Base-by-base conservation (phyloP, 1,140 invertebrate genomes). In the Diorhabda elongata region DNA sequence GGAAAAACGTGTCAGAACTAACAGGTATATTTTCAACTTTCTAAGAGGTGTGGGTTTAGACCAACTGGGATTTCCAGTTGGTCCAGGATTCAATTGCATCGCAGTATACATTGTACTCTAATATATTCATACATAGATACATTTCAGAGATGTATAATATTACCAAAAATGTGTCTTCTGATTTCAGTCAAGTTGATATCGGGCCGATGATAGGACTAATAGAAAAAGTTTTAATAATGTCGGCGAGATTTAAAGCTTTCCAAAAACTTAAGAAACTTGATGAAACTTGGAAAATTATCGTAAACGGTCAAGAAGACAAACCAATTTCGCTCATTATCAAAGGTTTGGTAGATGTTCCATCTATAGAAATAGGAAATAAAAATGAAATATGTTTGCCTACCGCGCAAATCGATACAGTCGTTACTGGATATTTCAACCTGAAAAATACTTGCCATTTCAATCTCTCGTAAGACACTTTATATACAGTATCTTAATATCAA, bases 201-300 rank as follows among this genome's bases (percentile, higher is more conserved):
- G 75, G 75, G 66, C 76, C 76, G 41, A 73, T 73, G 73, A 66
- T 71, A 47, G 74, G 74, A 42, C 62, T 71, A 5, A 69, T 78
- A 11, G 9, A 58, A 47, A 63, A 63, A 8, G 71, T 59, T 42
- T 68, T 71, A 59, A 72, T 78, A 26, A 63, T 78, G 4, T 60
- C 70, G 2, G 72, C 73, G 3, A 67, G 73, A 66, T 57, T 78
- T 6, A 59, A 67, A 61, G 67, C 7, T 58, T 44, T 59, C 44
- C 8, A 66, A 56, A 69, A 70, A 9, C 60, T 62, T 7, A 69
- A 58, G 44, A n/a, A 44, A 0, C 72, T 71, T 61, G 61, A 62
- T 0, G 76, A 78, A 69, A 63, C 64, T 9, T 78, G 76, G 76
- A 52, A 67, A 9, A 43, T 78, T 4, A 63, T 70, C 47, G 63